A percentile compares a stretch with the other conserved stretches of the same genome.
These are phyloP conservation scores for Hemithea aestivaria DNA, from an alignment of 2,888 invertebrate species.

Conservation along the genomic window DNA sequence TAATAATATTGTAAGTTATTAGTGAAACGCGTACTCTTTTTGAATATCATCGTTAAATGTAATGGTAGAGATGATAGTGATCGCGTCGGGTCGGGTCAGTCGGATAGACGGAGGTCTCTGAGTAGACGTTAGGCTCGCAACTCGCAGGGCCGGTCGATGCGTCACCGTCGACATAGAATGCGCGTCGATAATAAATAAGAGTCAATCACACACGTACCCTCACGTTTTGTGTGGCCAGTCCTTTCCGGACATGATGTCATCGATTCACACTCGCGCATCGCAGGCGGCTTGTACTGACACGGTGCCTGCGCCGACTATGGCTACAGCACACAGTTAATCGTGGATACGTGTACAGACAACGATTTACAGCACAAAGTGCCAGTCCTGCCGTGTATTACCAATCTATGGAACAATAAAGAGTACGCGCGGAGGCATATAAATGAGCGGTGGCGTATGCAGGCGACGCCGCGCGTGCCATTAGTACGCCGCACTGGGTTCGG, in stretches of 20 bases:
- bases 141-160: slow-evolving; percentile 39
- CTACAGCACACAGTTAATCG: slow-evolving; percentile 71
- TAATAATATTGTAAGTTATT: neutral
- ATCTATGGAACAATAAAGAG: slow-evolving; percentile 78
- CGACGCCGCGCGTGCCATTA: slow-evolving; percentile 67
- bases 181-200: slow-evolving; percentile 47
- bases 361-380: slow-evolving; percentile 77
- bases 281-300: slow-evolving; percentile 62
- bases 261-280: slow-evolving; percentile 57
- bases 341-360: slow-evolving; percentile 74
- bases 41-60: no score
- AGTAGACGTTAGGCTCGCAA: slow-evolving; percentile 11
- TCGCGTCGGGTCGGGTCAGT: slow-evolving; percentile 2
- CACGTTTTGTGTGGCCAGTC: slow-evolving; percentile 68
- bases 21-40: slow-evolving; percentile 12
- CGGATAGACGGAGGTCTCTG: slow-evolving; percentile 1
- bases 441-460: slow-evolving; percentile 70
- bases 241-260: slow-evolving; percentile 74
- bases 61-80: no score
- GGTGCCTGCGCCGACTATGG: slow-evolving; percentile 48
- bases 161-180: slow-evolving; percentile 49
- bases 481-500: slow-evolving; percentile 65
- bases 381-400: slow-evolving; percentile 77
- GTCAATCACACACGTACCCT: slow-evolving; percentile 55
- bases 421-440: slow-evolving; percentile 67